Evolutionary conservation across 2,113 vertebrate genomes (phyloP), one percentile per base, ranked within the genome.

Genomic region (Tretioscincus oriximinensis): DNA sequence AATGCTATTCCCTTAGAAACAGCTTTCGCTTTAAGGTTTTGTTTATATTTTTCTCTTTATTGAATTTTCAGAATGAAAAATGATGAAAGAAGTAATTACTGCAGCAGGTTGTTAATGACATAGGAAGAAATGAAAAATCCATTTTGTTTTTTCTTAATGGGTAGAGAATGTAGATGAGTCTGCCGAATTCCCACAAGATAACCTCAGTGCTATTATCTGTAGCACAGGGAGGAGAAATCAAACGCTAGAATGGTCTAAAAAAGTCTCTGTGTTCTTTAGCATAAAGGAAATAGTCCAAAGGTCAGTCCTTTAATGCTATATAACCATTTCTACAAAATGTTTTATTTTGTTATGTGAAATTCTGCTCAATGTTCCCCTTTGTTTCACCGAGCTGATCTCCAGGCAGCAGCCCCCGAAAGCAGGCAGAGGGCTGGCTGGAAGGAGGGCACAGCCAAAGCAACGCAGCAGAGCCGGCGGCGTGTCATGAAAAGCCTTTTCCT

Each of bases 201-300:
- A 70, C 0, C 0, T 16, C 47, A 76, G n/a, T 29, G 76, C 9
- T n/a, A 0, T 0, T 0, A 68, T 51, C 14, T 76, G 65, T 18
- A 16, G 22, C 0, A 10, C 67, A 31, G 24, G 1, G 1, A 0
- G 0, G 28, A n/a, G 60, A 79, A 80, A 11, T 2, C 67, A 8
- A 65, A 4, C 3, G 24, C 5, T 4, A 12, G 4, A 5, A 28
- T 22, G 24, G 26, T 0, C 0, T 11, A 20, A 74, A 7, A 28
- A 21, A 26, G n/a, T 41, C n/a, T 18, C 28, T 49, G 31, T 9
- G 29, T 58, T 29, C 16, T 0, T 64, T 14, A 49, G n/a, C 12
- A 47, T 21, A 45, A 20, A 58, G 45, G 11, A 41, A 29, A 10
- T 1, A 24, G 7, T 41, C 24, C 67, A 64, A 75, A 67, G 31